Conservation (phyloP, 2,113 vertebrate species). For the Riparia riparia region DNA sequence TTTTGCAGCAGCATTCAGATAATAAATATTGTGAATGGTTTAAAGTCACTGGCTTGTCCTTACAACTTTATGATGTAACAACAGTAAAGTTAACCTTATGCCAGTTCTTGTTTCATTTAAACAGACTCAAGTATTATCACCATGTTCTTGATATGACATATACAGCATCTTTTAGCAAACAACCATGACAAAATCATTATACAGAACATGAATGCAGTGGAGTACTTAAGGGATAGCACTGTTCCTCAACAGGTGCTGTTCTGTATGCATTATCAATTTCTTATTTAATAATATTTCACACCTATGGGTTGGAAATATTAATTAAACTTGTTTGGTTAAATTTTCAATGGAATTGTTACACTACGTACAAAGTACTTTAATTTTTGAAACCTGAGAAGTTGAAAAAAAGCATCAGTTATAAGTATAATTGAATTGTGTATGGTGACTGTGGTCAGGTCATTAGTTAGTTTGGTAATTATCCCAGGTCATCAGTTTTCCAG, state of each 20-base stretch:
- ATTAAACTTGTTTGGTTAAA: background rate
- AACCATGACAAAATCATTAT: background rate
- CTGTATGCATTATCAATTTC: background rate
- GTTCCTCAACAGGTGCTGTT: background rate
- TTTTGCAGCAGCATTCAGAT: constrained; percentile 45
- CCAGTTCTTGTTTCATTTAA: constrained; percentile 33
- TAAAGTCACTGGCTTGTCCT: constrained; percentile 24
- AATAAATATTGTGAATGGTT: constrained; percentile 48
- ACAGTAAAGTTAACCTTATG: constrained; percentile 6
- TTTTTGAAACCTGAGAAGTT: background rate
- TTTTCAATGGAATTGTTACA: background rate
- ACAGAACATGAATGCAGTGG: background rate
- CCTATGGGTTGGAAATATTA: background rate
- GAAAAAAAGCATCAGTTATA: background rate
- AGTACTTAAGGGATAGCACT: background rate
- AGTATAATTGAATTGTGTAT: background rate
- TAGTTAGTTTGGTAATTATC: background rate
- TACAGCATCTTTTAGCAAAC: background rate
- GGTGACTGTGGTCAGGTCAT: background rate
- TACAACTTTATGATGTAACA: background rate
- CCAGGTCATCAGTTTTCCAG: background rate
- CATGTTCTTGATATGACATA: background rate
- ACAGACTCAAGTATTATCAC: background rate
- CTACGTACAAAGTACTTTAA: background rate
- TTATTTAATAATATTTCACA: background rate